Conservation (phyloP, 2,888 invertebrate species). For the Scotopteryx bipunctaria region DNA sequence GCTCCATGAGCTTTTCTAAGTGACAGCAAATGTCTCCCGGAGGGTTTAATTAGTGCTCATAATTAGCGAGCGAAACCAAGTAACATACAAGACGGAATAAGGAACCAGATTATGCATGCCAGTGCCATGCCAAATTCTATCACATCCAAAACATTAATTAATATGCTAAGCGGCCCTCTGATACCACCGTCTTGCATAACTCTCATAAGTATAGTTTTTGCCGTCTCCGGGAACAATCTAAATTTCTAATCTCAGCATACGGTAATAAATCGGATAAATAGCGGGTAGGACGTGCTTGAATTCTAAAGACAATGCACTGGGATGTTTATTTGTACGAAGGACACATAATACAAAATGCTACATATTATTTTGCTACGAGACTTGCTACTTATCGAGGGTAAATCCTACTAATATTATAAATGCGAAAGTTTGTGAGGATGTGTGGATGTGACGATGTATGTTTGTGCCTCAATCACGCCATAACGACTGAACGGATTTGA, state of each 20-base stretch:
- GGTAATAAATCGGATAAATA: slow-evolving; percentile 51
- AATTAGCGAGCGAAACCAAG: neutral
- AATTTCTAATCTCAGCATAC: slow-evolving; percentile 52
- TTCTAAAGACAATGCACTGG: slow-evolving; percentile 10
- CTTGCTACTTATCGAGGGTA: neutral
- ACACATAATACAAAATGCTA: too few relatives aligned
- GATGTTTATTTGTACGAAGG: neutral
- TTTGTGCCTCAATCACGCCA: too few relatives aligned
- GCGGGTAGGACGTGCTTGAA: slow-evolving; percentile 24
- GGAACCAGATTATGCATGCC: neutral
- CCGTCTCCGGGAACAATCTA: slow-evolving; percentile 45
- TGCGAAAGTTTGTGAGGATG: too few relatives aligned
- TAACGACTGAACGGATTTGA: too few relatives aligned
- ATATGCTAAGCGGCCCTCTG: slow-evolving; percentile 52
- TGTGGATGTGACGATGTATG: too few relatives aligned
- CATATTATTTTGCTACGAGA: too few relatives aligned
- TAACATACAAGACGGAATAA: neutral
- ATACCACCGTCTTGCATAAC: slow-evolving; percentile 26
- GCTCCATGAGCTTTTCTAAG: too few relatives aligned
- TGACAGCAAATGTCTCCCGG: too few relatives aligned
- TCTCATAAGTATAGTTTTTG: slow-evolving; percentile 52
- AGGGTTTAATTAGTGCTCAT: neutral
- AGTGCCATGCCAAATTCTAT: slow-evolving; percentile 35
- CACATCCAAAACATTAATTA: slow-evolving; percentile 48
- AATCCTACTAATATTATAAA: too few relatives aligned